Evolutionary conservation across 30 jellyfish, hydroid and myxozoan species (phyloP), one percentile per base, ranked within the genome.

Genomic region (Phacellophora camtschatica): DNA sequence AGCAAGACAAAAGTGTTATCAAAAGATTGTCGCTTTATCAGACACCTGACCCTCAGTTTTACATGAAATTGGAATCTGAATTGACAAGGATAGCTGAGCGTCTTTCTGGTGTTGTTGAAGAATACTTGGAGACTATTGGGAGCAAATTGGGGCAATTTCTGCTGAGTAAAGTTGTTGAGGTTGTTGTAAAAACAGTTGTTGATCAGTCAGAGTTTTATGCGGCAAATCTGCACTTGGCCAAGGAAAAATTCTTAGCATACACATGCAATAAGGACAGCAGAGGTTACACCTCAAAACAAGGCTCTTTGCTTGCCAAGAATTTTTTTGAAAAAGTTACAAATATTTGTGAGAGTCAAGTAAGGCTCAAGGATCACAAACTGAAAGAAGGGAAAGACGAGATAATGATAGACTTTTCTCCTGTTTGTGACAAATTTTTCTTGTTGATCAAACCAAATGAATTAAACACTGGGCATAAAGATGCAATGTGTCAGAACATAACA

Each of bases 281-380:
- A 12, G 90, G 90, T 18, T 79, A 79, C 54, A 79, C 82, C 7
- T 33, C 90, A 62, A 79, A 66, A 43, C 74, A n/a, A 63, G 90
- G 81, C 5, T 79, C 90, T 53, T 31, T 68, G 5, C 24, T 63
- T 18, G 73, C 80, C 20, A 79, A 66, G 50, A 71, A 55, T 39
- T 79, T 58, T 77, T 54, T 53, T 45, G 67, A 28, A 51, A 56
- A 62, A n/a, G 53, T 79, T 1, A 30, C 32, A 29, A 36, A 41
- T 12, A 64, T 79, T 16, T 79, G 83, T 79, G 83, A 79, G 51
- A 79, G 90, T 36, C 90, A 79, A 33, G 83, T 77, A 27, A 57
- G 54, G 18, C 66, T 79, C 68, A 79, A 79, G 33, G 57, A 76
- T 16, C 66, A 61, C 27, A 64, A 79, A 48, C 10, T 65, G 69